phyloP scores from a whole-genome alignment of 2,797 vertebrate genomes.

The Tokudaia muenninki region DNA sequence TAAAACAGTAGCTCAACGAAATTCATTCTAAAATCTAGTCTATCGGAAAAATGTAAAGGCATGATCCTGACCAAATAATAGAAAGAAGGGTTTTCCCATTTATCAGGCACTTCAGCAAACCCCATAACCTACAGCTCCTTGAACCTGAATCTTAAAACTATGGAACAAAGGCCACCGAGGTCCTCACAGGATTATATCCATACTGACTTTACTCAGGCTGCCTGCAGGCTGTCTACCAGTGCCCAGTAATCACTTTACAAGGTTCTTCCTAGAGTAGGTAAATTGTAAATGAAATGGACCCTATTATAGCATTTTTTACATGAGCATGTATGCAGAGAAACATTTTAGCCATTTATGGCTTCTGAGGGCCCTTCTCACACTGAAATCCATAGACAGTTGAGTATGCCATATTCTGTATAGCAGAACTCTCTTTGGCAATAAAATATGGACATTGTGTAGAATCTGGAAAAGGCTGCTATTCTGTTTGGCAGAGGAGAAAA shows the following conservation, averaged over 20 bases:
- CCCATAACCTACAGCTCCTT: neutral
- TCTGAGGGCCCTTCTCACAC: neutral
- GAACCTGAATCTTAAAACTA: neutral
- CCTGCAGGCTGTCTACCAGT: neutral
- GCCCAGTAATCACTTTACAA: neutral
- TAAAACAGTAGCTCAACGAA: constrained; percentile 45
- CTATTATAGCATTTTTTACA: neutral
- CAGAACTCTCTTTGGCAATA: neutral
- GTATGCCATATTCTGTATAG: neutral
- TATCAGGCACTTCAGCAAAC: neutral
- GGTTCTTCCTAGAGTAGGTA: neutral
- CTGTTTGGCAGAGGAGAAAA: neutral
- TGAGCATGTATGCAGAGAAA: neutral
- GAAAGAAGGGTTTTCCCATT: neutral
- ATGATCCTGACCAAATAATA: constrained; percentile 22
- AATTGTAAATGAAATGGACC: neutral
- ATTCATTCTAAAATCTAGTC: neutral
- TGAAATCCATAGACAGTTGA: neutral
- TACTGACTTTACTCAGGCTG: neutral
- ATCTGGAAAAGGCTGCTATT: neutral
- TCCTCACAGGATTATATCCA: neutral
- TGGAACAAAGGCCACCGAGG: neutral
- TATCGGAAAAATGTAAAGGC: constrained; percentile 50
- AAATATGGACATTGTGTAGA: neutral
- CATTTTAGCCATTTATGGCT: neutral